Evolutionary conservation across 1,140 invertebrate genomes (phyloP).

Genomic region (Dinoponera quadriceps): DNA sequence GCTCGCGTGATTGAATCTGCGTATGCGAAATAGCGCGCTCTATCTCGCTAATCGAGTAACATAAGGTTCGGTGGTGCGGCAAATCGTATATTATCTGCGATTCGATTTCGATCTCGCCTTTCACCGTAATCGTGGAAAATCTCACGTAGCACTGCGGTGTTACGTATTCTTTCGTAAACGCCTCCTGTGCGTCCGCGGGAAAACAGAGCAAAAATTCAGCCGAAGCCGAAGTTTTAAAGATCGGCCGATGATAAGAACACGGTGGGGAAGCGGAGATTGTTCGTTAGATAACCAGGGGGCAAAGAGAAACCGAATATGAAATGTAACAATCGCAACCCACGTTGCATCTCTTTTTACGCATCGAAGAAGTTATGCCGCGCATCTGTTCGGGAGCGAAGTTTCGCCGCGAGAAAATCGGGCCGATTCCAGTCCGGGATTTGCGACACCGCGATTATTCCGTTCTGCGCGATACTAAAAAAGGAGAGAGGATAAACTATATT

Average conservation of each 20-base stretch:
- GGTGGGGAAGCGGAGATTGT: not conserved
- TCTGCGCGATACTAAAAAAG: constrained; percentile 12
- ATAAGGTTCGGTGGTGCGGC: constrained; percentile 15
- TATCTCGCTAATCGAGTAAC: constrained; percentile 23
- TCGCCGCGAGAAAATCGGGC: not conserved
- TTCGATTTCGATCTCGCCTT: constrained; percentile 19
- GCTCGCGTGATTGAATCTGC: constrained; percentile 14
- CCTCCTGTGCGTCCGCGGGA: not conserved
- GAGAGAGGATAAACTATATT: constrained; percentile 13
- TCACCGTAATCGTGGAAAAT: constrained; percentile 43
- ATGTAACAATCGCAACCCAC: not conserved
- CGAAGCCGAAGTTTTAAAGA: constrained; percentile 1
- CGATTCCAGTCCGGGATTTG: constrained; percentile 2
- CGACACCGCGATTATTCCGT: constrained; percentile 5
- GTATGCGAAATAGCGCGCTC: not conserved
- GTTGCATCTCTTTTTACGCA: constrained; percentile 6
- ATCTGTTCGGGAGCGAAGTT: not conserved
- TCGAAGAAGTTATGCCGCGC: not conserved
- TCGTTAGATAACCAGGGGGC: constrained; percentile 10
- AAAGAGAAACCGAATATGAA: not conserved
- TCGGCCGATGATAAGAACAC: constrained; percentile 1
- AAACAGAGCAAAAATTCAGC: not conserved
- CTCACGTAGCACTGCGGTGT: not conserved
- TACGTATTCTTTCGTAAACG: constrained; percentile 47
- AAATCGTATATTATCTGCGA: constrained; percentile 13